These are phyloP conservation scores for Sakesphorus luctuosus DNA, from an alignment of 2,113 vertebrate species.

Conservation along the genomic window DNA sequence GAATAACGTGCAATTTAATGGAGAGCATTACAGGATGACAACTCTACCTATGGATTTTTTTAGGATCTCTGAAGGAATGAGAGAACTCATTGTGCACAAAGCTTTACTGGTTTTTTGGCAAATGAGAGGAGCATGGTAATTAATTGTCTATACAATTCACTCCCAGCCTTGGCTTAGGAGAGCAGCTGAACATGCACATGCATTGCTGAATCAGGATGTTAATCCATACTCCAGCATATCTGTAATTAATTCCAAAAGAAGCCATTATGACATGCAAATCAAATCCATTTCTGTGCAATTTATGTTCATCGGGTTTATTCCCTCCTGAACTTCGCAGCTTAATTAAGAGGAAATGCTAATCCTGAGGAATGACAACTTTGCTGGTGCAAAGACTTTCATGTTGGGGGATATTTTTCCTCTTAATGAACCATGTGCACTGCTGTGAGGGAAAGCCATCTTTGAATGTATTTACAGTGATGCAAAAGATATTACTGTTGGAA, in stretches of 20 bases:
- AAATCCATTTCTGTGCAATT: neutral
- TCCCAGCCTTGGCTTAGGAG: neutral
- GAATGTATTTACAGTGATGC: neutral
- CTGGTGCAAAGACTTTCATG: neutral
- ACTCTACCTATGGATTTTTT: neutral
- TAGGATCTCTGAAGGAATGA: neutral
- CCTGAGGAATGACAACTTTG: neutral
- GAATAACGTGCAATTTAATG: neutral
- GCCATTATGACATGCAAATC: constrained; percentile 38
- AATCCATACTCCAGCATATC: constrained; percentile 33
- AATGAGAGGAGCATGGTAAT: neutral
- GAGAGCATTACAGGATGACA: neutral
- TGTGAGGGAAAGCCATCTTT: neutral
- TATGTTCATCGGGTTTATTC: neutral
- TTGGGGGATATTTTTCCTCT: neutral
- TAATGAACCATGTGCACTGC: neutral
- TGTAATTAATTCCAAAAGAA: constrained; percentile 52
- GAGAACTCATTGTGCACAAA: neutral
- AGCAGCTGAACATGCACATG: neutral
- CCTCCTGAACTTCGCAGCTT: neutral
- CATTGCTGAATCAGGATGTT: constrained; percentile 13
- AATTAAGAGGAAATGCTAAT: neutral
- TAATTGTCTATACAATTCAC: constrained; percentile 15
- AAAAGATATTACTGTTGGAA: neutral
- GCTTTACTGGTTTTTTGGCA: neutral